Evolutionary conservation across 2,888 invertebrate genomes (phyloP), one percentile per base, ranked within the genome.

Genomic region (Pyrrhosoma nymphula): DNA sequence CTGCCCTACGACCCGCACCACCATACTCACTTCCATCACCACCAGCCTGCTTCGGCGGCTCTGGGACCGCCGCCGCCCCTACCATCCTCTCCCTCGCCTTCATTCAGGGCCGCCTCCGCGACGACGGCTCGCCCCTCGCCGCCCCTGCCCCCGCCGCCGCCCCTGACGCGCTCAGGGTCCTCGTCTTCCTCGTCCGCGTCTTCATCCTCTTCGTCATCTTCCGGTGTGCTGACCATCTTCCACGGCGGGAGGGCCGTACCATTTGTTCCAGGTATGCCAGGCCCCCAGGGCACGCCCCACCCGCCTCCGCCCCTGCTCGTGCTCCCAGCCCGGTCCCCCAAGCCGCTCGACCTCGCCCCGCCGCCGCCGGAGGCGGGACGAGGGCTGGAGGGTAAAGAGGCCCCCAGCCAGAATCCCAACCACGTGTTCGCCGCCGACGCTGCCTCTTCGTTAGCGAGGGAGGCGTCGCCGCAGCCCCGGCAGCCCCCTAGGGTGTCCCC

Each of bases 181-280:
- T 47, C 47, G 47, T 47, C 47, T 47, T 47, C 47, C 47, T 47
- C 47, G 47, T 47, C 47, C 47, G 47, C 47, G 8, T 23, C 69
- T 10, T 69, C 69, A 20, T 23, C 69, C 3, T 69, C 69, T 26
- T 20, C 26, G 8, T 30, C 95, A 3, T 39, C 93, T 89, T 88
- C 88, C 96, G 98, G 98, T 23, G 97, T 98, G 89, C 97, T 97
- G n/a, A 98, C 97, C 56, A 98, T 98, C 96, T 96, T 98, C 90
- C 98, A 98, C 96, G 98, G 97, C 30, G 98, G 98, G 47, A 98
- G 98, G 96, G 97, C 98, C n/a, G 98, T 99, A 96, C 98, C 98
- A 0, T 98, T 98, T 96, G 98, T 99, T 23, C 99, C 99, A 14
- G 99, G 99, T 26, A 99, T 99, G 97, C 99, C 99, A 0, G 99